A percentile compares a stretch with the other conserved stretches of the same genome.
These are phyloP conservation scores for Eupeodes luniger DNA, from an alignment of 2,888 invertebrate genomes.

Conservation along the genomic window DNA sequence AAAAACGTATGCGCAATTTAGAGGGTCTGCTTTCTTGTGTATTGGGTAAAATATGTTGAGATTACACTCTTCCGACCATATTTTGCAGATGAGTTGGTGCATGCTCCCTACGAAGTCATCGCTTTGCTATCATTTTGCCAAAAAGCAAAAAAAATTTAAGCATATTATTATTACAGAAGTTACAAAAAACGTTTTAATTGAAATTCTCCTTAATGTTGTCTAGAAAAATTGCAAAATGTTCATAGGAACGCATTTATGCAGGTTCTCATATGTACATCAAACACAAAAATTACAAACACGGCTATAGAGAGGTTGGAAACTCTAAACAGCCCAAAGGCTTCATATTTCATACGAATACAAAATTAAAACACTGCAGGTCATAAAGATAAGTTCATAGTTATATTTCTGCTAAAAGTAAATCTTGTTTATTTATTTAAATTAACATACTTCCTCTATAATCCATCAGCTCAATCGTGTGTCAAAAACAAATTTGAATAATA, in stretches of 20 bases:
- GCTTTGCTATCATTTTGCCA: too few relatives aligned
- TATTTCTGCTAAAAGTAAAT: background rate
- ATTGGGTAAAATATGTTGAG: too few relatives aligned
- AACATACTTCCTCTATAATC: too few relatives aligned
- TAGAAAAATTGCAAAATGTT: conserved; percentile 18
- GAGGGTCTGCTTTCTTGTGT: too few relatives aligned
- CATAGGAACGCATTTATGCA: background rate
- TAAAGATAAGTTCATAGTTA: background rate
- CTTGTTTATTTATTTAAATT: background rate
- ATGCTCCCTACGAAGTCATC: too few relatives aligned
- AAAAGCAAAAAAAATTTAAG: too few relatives aligned
- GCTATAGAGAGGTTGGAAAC: background rate
- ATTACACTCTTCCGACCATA: too few relatives aligned
- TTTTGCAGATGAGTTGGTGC: too few relatives aligned
- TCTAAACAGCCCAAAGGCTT: conserved; percentile 36
- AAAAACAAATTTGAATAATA: background rate
- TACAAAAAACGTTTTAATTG: background rate
- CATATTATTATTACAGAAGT: background rate
- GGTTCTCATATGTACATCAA: background rate
- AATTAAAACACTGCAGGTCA: conserved; percentile 10
- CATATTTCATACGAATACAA: background rate
- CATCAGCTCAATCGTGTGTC: too few relatives aligned
- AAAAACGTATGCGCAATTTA: too few relatives aligned
- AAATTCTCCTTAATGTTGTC: conserved; percentile 1
- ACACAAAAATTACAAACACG: background rate